A percentile compares a stretch with the other conserved stretches of the same genome.
These are phyloP conservation scores for Aelia acuminata DNA, from an alignment of 2,888 invertebrate genomes.

Conservation along the genomic window DNA sequence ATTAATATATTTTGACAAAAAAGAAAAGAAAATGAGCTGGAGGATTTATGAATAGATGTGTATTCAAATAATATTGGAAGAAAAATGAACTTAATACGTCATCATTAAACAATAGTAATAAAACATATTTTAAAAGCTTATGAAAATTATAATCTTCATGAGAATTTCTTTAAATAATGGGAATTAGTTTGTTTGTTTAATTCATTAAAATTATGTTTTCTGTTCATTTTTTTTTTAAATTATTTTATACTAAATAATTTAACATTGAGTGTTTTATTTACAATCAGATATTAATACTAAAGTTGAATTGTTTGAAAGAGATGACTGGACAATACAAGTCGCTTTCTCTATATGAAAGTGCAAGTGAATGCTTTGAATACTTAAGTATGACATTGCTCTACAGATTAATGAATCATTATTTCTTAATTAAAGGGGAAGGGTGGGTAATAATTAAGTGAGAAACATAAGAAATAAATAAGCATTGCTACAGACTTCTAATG, in stretches of 20 bases:
- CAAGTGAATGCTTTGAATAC: constrained; percentile 12
- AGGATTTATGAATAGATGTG: too few species aligned
- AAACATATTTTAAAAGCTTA: too few species aligned
- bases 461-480: not conserved
- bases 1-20: too few species aligned
- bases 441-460: not conserved
- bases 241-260: not conserved
- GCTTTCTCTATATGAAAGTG: constrained; percentile 28
- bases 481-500: not conserved
- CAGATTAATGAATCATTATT: not conserved
- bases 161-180: not conserved
- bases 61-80: too few species aligned
- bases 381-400: not conserved
- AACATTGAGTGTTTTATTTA: not conserved
- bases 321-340: not conserved
- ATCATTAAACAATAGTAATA: too few species aligned
- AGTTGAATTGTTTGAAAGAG: not conserved
- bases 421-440: not conserved
- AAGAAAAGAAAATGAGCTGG: too few species aligned
- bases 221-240: too few species aligned
- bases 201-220: too few species aligned
- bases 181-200: too few species aligned
- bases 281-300: not conserved
- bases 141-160: not conserved
- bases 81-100: too few species aligned